Evolutionary conservation across 2,888 invertebrate species (phyloP), one percentile per base, ranked within the genome.

Genomic region (Troides oblongomaculatus): DNA sequence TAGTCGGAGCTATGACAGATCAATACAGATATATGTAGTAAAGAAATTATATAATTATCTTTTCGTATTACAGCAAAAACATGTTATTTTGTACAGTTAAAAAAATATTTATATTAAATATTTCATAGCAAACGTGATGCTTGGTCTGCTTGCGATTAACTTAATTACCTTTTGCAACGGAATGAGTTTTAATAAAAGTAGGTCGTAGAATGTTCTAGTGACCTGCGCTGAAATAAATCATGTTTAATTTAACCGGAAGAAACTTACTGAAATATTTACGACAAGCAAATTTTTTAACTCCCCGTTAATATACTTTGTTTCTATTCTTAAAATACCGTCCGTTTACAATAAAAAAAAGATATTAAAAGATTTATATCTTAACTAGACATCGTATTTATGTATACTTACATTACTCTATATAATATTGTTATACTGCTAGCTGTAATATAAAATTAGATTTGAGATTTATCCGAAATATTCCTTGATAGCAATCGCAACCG

Each of bases 181-280:
- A 64, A 64, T 21, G 64, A 57, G 57, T 57, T 36, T 58, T 39
- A 64, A 64, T 57, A 64, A 23, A 64, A 64, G 23, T 64, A 64
- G 64, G 64, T 64, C 57, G 57, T 64, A 58, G 64, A 64, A 64
- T 43, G 57, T 64, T 36, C 64, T 58, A 64, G 64, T 64, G 36
- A 64, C 57, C 56, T 36, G 30, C 36, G 30, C 30, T 36, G 21
- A 21, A 64, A 50, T 53, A 56, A 64, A 64, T 64, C 56, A 36
- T 12, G 30, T 36, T 64, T n/a, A 36, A 30, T 64, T 62, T 62
- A 58, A 58, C 12, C 25, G 57, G 23, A 23, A 58, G 57, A 23
- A 12, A 23, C 57, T 58, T 58, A 7, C 57, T 6, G 23, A 23
- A 58, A n/a, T 58, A 2, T 58, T 58, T 56, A 56, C 10, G 56